Base-by-base conservation (phyloP, 2,113 vertebrate genomes). In the Ranitomeya variabilis region DNA sequence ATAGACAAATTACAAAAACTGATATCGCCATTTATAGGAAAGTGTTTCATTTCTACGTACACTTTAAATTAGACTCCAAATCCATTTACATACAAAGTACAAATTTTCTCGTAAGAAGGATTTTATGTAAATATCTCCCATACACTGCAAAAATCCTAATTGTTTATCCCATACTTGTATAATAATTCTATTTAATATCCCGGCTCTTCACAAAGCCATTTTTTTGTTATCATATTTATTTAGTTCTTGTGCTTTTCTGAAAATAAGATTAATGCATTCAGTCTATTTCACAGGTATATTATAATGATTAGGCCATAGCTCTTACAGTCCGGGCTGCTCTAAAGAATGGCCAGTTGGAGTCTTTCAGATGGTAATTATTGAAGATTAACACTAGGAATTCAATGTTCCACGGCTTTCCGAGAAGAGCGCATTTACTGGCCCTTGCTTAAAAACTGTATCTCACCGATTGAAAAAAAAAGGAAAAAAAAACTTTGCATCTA, bases 361-460 rank as follows among this genome's bases (percentile, higher is more conserved):
- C 86, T 87, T 87, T 87, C 86, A 87, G 66, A 87, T 87, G 86
- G 86, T 87, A 80, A 87, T 87, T 87, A 80, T 87, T 87, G 64
- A 67, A 87, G 86, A 81, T 87, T 87, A 87, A 87, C 77, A 80
- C 66, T n/a, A 45, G n/a, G 78, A 87, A 55, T 87, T 87, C 60
- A 87, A 87, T 87, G 77, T 79, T 71, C 82, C 71, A 69, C 64
- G 71, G 64, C 82, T 54, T 84, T 84, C 82, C 8, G 51, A 55
- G 82, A 26, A 54, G 82, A 71, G 15, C 19, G 66, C 31, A 69
- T 71, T 84, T 84, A 71, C 82, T 55, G 82, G 64, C 64, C 14
- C 51, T 69, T 69, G 45, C 82, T 69, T 84, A 69, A 84, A 83
- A 71, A 84, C 37, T 84, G 66, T 84, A 84, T 55, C 45, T 84